Base-by-base conservation (phyloP, 2,113 vertebrate species). In the Eretmochelys imbricata region DNA sequence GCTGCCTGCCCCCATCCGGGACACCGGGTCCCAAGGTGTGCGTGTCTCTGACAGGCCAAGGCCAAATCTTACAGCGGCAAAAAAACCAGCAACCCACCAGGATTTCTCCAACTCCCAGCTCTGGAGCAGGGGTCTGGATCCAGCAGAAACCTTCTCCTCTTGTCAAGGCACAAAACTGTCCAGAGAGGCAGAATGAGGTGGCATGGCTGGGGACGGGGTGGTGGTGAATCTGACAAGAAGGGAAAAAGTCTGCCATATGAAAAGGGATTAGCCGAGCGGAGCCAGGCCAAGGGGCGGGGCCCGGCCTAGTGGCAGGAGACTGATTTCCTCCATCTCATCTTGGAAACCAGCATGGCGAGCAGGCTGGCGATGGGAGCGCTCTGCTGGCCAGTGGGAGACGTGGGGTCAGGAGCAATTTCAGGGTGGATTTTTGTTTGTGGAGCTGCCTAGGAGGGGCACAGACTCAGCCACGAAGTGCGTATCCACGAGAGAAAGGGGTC, bases 11-110 rank as follows among this genome's bases (percentile, higher is more conserved):
- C 38, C 78, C 80, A 90, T 57, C 65, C 75, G 89, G 84, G 54
- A 88, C 80, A 82, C 82, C 91, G 84, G 81, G 84, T 83, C 69
- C 10, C 91, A 90, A 62, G 27, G 16, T 78, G 35, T 53, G 50
- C 48, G 69, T 50, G 84, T 95, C 91, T 48, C 86, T 42, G 91
- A 79, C 91, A 72, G 95, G 93, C 91, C 93, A 89, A 95, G 96
- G 93, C 94, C 94, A 89, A 82, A 85, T 51, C n/a, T 78, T 46
- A 25, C 75, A 46, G 42, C 6, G 5, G 75, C 42, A 72, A 72
- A 72, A 72, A n/a, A n/a, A 69, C 19, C 53, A 20, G 20, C 53
- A 20, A 53, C 53, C 29, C 19, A 38, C 17, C 6, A 9, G 42
- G 75, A 27, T 46, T 76, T 48, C 25, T 48, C 75, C 75, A 76